These are phyloP conservation scores for Epistrophella euchroma DNA, from an alignment of 2,888 invertebrate species.

Conservation along the genomic window DNA sequence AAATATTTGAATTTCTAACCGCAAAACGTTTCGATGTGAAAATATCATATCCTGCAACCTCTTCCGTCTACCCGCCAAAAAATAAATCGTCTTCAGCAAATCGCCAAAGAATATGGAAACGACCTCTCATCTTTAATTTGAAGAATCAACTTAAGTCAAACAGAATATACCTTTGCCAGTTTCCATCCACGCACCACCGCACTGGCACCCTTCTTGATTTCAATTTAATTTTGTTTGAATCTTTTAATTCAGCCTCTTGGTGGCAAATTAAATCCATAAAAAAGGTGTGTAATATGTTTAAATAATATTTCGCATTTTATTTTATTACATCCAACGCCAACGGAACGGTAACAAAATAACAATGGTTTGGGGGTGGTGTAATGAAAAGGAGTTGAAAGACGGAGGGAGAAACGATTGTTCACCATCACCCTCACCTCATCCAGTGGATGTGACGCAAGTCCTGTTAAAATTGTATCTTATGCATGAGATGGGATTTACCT, in stretches of 20 bases:
- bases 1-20: not conserved
- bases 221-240: conserved; percentile 69
- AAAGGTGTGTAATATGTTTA: conserved; percentile 67
- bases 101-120: not conserved
- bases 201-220: conserved; percentile 6
- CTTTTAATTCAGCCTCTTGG: conserved; percentile 73
- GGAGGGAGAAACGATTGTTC: not conserved
- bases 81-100: not conserved
- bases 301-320: conserved; percentile 73
- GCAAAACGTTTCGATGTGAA: not conserved
- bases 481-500: conserved; percentile 74
- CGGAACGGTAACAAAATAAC: not conserved
- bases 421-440: conserved; percentile 12
- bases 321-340: conserved; percentile 56
- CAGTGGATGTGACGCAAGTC: conserved; percentile 45
- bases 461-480: conserved; percentile 72
- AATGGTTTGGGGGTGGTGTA: not conserved
- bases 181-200: not conserved
- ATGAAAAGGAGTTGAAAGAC: not conserved
- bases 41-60: not conserved
- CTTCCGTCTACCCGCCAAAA: not conserved
- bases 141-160: conserved; percentile 7
- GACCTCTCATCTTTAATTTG: not conserved
- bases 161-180: not conserved
- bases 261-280: conserved; percentile 76